These are phyloP conservation scores for Glomeris maerens DNA, from an alignment of 1,140 invertebrate genomes.

Conservation along the genomic window DNA sequence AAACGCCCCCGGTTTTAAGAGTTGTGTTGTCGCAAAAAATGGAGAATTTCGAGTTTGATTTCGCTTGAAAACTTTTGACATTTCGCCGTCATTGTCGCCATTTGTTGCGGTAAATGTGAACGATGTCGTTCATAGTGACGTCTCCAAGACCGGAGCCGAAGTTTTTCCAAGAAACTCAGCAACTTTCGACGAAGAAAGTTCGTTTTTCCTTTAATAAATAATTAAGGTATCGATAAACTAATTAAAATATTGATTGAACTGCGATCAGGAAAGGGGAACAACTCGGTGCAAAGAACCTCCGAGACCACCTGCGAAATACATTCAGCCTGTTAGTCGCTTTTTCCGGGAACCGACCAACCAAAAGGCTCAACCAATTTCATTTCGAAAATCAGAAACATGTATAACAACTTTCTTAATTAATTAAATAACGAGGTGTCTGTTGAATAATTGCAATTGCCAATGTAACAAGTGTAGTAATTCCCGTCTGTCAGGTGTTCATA, in stretches of 20 bases:
- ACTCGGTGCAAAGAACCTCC: conserved; percentile 29
- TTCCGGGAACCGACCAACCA: conserved; percentile 21
- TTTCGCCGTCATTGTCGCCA: too few relatives aligned
- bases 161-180: conserved; percentile 28
- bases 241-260: conserved; percentile 7
- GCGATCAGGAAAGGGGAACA: conserved; percentile 11
- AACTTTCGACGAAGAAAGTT: conserved; percentile 35
- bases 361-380: conserved; percentile 31
- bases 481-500: too few relatives aligned
- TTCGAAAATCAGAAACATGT: conserved; percentile 27
- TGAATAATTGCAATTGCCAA: background rate
- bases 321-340: conserved; percentile 29
- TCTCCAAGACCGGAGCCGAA: conserved; percentile 28
- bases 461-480: background rate
- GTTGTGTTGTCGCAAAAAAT: too few relatives aligned
- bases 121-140: too few relatives aligned
- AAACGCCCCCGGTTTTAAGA: too few relatives aligned
- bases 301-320: conserved; percentile 30
- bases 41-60: too few relatives aligned
- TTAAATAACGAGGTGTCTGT: too few relatives aligned
- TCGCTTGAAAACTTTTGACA: too few relatives aligned
- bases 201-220: too few relatives aligned
- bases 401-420: too few relatives aligned
- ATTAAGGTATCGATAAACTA: conserved; percentile 4
- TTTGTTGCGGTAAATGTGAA: too few relatives aligned